Evolutionary conservation across 2,797 vertebrate genomes (phyloP).

Genomic region (Hirundo rustica): DNA sequence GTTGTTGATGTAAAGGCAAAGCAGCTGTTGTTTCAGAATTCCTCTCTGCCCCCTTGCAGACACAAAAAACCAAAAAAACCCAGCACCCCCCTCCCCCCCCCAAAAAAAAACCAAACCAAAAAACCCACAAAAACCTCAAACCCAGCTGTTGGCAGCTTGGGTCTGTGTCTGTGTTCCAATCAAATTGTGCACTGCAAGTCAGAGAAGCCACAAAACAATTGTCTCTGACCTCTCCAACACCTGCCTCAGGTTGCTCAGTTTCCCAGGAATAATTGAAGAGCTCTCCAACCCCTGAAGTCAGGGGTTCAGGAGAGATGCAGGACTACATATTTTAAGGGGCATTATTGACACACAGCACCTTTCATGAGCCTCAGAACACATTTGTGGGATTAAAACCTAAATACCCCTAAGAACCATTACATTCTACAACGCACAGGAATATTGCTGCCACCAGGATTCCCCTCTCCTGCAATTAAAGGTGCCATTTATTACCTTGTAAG

Average conservation of each 20-base stretch:
- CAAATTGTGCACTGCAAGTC: background rate
- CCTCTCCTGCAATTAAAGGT: background rate
- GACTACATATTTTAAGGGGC: background rate
- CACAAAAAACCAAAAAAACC: background rate
- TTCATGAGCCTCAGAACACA: background rate
- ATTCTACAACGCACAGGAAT: background rate
- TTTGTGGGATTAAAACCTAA: background rate
- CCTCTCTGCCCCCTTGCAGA: background rate
- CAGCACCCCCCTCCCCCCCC: too few relatives aligned
- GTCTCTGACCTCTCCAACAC: background rate
- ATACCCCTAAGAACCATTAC: background rate
- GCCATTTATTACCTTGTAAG: background rate
- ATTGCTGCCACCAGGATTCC: background rate
- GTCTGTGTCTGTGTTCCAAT: rapidly evolving
- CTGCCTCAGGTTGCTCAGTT: background rate
- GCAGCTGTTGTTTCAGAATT: background rate
- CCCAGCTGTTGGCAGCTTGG: background rate
- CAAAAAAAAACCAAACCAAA: too few relatives aligned
- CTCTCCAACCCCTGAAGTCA: background rate
- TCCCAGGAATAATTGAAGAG: background rate
- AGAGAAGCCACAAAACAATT: background rate
- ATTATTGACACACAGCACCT: background rate
- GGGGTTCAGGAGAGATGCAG: background rate
- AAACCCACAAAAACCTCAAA: background rate
- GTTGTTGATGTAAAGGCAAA: background rate